phyloP scores from a whole-genome alignment of 2,888 invertebrate genomes.

The Carcina quercana region DNA sequence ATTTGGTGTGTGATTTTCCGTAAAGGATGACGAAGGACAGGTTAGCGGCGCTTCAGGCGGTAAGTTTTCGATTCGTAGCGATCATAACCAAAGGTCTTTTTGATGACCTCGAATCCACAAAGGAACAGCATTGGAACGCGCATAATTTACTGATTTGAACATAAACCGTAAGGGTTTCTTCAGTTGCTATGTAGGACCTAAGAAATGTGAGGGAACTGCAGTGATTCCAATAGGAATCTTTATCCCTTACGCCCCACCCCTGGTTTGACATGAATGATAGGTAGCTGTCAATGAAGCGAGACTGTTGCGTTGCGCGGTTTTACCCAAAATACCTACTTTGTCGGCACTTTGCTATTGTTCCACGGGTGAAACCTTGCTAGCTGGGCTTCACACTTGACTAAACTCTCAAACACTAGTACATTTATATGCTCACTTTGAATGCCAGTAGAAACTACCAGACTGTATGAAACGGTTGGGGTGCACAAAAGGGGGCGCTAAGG shows the following conservation, averaged over 20 bases:
- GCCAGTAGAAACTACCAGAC: too few relatives aligned
- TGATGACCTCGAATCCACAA: slow-evolving; percentile 59
- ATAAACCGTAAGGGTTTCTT: neutral
- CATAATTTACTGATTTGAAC: neutral
- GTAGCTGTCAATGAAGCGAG: slow-evolving; percentile 53
- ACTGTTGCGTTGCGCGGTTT: slow-evolving; percentile 46
- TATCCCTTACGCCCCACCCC: slow-evolving; percentile 63
- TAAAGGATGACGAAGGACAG: slow-evolving; percentile 96
- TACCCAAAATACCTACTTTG: slow-evolving; percentile 19
- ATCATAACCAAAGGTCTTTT: slow-evolving; percentile 54
- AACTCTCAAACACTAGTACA: neutral
- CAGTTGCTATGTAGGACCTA: neutral
- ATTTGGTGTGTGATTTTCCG: slow-evolving; percentile 79
- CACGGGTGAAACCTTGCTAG: neutral
- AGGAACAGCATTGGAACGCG: slow-evolving; percentile 41
- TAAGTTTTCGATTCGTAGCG: slow-evolving; percentile 71
- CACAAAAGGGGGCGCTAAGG: too few relatives aligned
- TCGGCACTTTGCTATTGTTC: slow-evolving; percentile 12
- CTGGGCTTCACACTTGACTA: neutral
- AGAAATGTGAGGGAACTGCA: neutral
- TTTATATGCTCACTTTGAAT: neutral
- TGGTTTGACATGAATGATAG: slow-evolving; percentile 46
- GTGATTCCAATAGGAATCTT: slow-evolving; percentile 29
- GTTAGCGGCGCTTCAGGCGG: slow-evolving; percentile 96
- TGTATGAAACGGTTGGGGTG: too few relatives aligned